A percentile compares a stretch with the other conserved stretches of the same genome.
Conservation (phyloP, 2,888 invertebrate genomes). For the Pyrrhosoma nymphula region DNA sequence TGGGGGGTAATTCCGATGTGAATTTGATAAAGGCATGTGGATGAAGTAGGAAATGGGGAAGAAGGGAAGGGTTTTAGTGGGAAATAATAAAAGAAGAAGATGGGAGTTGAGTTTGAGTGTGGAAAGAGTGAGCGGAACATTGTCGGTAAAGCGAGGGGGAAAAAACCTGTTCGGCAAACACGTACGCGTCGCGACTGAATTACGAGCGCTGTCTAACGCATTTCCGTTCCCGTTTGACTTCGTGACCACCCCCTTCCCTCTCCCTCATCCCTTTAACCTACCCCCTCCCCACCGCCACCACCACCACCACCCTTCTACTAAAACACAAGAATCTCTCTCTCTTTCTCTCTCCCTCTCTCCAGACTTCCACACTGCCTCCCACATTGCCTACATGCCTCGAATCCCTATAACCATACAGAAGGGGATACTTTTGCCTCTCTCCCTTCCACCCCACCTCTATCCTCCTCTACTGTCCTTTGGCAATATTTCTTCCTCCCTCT, state of each 20-base stretch:
- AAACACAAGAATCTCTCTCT: constrained; percentile 14
- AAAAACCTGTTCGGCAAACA: constrained; percentile 67
- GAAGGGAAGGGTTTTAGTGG: constrained; percentile 53
- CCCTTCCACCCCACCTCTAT: background rate
- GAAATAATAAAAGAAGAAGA: constrained; percentile 36
- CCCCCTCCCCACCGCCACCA: background rate
- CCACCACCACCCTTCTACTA: background rate
- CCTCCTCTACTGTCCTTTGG: constrained; percentile 17
- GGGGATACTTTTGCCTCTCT: background rate
- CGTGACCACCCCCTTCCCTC: constrained; percentile 47
- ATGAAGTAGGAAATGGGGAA: constrained; percentile 66
- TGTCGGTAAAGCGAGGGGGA: constrained; percentile 63
- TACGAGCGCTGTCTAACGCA: constrained; percentile 65
- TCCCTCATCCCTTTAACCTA: background rate
- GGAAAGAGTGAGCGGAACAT: constrained; percentile 63
- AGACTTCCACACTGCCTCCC: background rate
- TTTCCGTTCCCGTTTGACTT: constrained; percentile 67
- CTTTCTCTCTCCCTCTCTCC: background rate
- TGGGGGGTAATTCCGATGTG: constrained; percentile 56
- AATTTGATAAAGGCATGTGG: constrained; percentile 62
- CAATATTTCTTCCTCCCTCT: constrained; percentile 43
- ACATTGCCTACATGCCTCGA: background rate
- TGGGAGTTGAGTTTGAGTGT: constrained; percentile 51
- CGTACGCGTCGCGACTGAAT: constrained; percentile 67
- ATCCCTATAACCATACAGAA: background rate